These are phyloP conservation scores for Panurus biarmicus DNA, from an alignment of 2,113 vertebrate genomes.

Conservation along the genomic window DNA sequence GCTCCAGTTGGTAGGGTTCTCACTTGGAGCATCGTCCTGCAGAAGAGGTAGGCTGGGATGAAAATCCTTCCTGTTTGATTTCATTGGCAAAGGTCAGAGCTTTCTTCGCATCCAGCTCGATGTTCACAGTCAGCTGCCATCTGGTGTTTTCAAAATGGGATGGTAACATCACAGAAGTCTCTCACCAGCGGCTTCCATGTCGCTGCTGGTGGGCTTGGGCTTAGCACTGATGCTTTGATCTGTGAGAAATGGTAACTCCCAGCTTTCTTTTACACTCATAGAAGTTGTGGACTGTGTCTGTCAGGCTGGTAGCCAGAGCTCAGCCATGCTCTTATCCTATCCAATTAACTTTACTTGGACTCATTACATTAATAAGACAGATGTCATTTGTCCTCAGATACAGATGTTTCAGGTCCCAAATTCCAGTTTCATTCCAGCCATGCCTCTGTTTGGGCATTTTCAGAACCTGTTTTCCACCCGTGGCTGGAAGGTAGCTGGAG, in stretches of 20 bases:
- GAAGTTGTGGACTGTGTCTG: background rate
- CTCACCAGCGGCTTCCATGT: background rate
- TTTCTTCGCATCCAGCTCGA: rapidly evolving
- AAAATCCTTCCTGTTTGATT: background rate
- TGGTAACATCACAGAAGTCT: background rate
- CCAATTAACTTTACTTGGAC: background rate
- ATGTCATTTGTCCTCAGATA: background rate
- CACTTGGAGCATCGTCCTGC: background rate
- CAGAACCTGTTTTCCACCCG: background rate
- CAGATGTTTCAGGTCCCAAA: background rate
- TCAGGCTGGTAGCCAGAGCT: background rate
- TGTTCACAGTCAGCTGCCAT: background rate
- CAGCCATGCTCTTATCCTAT: background rate
- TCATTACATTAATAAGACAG: background rate
- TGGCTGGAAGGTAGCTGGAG: background rate
- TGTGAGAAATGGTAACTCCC: background rate
- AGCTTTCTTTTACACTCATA: background rate
- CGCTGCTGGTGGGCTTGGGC: background rate
- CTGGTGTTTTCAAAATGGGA: background rate
- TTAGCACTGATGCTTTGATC: background rate
- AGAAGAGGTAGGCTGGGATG: conserved; percentile 39
- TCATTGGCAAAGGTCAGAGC: background rate
- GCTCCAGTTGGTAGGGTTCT: background rate
- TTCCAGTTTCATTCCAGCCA: background rate
- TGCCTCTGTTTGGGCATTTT: background rate